Evolutionary conservation across 2,888 invertebrate genomes (phyloP).

Genomic region (Neria commutata): DNA sequence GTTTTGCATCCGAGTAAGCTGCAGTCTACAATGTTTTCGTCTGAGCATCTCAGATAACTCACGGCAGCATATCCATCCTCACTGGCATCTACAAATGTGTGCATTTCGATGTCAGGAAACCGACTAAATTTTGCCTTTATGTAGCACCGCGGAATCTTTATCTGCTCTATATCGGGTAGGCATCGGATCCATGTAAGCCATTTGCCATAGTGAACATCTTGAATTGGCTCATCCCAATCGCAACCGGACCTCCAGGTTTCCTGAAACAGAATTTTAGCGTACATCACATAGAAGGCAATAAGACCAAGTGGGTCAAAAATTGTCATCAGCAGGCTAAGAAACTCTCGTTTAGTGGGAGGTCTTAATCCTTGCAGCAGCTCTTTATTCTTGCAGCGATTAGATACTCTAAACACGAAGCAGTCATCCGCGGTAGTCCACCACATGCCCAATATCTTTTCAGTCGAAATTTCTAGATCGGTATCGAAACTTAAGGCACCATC

Average conservation of each 20-base stretch:
- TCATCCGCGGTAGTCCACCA: constrained; percentile 26
- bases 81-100: constrained; percentile 26
- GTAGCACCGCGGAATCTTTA: constrained; percentile 28
- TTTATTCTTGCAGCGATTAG: neutral
- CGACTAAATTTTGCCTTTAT: neutral
- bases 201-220: constrained; percentile 7
- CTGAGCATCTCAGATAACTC: constrained; percentile 29
- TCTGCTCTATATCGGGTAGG: constrained; percentile 9
- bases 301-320: constrained; percentile 31
- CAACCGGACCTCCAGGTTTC: constrained; percentile 27
- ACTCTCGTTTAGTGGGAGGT: constrained; percentile 28
- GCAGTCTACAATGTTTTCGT: constrained; percentile 7
- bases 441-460: constrained; percentile 28
- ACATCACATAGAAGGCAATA: constrained; percentile 14
- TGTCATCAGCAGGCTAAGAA: constrained; percentile 28
- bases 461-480: constrained; percentile 17
- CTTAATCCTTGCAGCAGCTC: constrained; percentile 16
- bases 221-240: constrained; percentile 28
- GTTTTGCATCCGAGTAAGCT: constrained; percentile 31
- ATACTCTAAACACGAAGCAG: constrained; percentile 21
- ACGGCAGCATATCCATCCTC: constrained; percentile 36
- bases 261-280: constrained; percentile 32
- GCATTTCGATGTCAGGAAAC: constrained; percentile 6
- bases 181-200: constrained; percentile 23
- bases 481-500: constrained; percentile 8